Conservation (phyloP, 2,888 invertebrate species). For the Norana najaformis region DNA sequence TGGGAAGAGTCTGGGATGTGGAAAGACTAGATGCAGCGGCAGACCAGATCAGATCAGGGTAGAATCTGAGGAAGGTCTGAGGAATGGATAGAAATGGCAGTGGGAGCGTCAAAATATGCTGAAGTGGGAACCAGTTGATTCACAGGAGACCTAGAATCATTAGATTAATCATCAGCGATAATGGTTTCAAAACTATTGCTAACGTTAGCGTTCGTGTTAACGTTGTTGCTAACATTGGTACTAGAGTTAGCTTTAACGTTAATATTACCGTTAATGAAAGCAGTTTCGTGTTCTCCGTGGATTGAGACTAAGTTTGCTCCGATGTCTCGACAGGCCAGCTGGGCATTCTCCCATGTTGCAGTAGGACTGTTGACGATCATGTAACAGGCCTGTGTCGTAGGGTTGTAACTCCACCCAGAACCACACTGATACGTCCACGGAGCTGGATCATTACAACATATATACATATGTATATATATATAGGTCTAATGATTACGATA, state of each 20-base stretch:
- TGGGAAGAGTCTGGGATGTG: background rate
- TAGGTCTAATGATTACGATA: background rate
- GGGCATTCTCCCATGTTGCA: constrained; percentile 46
- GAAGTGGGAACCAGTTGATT: too few relatives aligned
- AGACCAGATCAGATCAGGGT: too few relatives aligned
- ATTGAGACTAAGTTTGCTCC: constrained; percentile 47
- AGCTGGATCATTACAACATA: constrained; percentile 18
- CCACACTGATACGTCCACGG: constrained; percentile 38
- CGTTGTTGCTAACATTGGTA: too few relatives aligned
- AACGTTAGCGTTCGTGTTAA: too few relatives aligned
- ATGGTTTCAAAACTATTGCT: too few relatives aligned
- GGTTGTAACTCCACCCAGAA: constrained; percentile 35
- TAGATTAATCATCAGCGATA: too few relatives aligned
- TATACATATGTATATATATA: background rate
- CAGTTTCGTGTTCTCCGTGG: constrained; percentile 31
- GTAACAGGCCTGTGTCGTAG: constrained; percentile 34
- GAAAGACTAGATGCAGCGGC: too few relatives aligned
- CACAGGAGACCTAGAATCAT: too few relatives aligned
- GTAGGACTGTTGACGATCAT: constrained; percentile 27
- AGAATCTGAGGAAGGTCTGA: too few relatives aligned
- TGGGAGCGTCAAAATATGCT: too few relatives aligned
- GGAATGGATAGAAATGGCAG: too few relatives aligned
- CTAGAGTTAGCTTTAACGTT: background rate
- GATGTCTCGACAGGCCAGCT: constrained; percentile 45
- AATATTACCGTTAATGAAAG: constrained; percentile 36